Percentiles rank a stretch among this genome's conserved stretches.
Evolutionary conservation across 2,888 invertebrate genomes (phyloP).

Genomic region (Apodemia duryi): DNA sequence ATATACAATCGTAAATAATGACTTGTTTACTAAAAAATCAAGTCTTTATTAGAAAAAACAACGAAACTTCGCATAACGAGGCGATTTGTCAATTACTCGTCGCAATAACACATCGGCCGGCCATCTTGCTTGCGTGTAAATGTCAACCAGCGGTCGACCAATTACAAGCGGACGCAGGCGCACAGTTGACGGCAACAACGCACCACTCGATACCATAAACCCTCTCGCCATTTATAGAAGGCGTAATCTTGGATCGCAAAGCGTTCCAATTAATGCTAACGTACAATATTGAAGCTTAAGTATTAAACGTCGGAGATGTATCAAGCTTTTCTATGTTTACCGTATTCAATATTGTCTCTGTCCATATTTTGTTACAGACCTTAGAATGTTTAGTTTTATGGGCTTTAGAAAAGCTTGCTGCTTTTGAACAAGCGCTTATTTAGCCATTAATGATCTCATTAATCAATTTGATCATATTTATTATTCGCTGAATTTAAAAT

Average conservation of each 20-base stretch:
- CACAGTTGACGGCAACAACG: slow-evolving; percentile 65
- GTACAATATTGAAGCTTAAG: slow-evolving; percentile 47
- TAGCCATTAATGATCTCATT: background rate
- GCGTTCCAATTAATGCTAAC: slow-evolving; percentile 71
- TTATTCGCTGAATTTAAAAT: background rate
- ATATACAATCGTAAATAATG: background rate
- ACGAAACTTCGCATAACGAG: slow-evolving; percentile 30
- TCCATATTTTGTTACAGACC: slow-evolving; percentile 9
- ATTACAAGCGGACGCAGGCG: slow-evolving; percentile 72
- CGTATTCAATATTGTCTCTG: slow-evolving; percentile 2
- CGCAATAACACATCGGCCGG: slow-evolving; percentile 62
- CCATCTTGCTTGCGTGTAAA: slow-evolving; percentile 74
- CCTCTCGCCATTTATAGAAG: slow-evolving; percentile 73
- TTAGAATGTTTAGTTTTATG: slow-evolving; percentile 1
- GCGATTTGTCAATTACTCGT: slow-evolving; percentile 72
- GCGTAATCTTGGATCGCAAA: slow-evolving; percentile 61
- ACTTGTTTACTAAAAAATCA: background rate
- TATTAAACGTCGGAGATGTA: slow-evolving; percentile 32
- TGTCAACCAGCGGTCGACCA: slow-evolving; percentile 73
- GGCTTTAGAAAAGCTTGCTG: background rate
- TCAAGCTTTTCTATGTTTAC: slow-evolving; percentile 18
- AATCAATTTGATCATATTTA: background rate
- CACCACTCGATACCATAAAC: slow-evolving; percentile 70
- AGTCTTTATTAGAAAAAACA: slow-evolving; percentile 15
- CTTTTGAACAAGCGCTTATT: background rate